Evolutionary conservation across 2,888 invertebrate genomes (phyloP).

Genomic region (Chironomus riparius): DNA sequence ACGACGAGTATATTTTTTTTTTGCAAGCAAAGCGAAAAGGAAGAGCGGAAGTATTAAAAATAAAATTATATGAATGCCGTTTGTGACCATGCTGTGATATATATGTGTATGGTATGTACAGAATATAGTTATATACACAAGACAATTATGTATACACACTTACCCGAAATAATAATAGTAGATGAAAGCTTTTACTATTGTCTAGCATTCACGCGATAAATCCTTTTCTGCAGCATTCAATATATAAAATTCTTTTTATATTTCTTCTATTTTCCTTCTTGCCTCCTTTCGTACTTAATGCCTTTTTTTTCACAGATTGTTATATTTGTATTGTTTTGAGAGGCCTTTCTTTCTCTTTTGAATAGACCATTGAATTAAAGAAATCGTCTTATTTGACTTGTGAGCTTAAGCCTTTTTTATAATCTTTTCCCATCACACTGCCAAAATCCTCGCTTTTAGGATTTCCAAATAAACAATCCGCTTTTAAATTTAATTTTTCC

Average conservation of each 20-base stretch:
- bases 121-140: not conserved
- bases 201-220: slow-evolving; percentile 4
- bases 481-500: slow-evolving; percentile 1
- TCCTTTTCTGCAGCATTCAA: not conserved
- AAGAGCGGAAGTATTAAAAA: slow-evolving; percentile 19
- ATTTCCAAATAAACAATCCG: slow-evolving; percentile 13
- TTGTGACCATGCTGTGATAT: not conserved
- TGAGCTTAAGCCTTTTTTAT: not conserved
- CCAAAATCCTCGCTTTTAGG: not conserved
- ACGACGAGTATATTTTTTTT: not conserved
- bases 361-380: not conserved
- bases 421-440: slow-evolving; percentile 16
- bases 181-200: slow-evolving; percentile 18
- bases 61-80: slow-evolving; percentile 3
- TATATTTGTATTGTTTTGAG: not conserved
- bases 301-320: not conserved
- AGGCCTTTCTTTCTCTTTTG: not conserved
- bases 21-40: not conserved
- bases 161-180: slow-evolving; percentile 3
- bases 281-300: not conserved
- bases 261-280: not conserved
- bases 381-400: slow-evolving; percentile 1
- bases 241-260: not conserved
- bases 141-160: not conserved
- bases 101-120: not conserved